A percentile compares a stretch with the other conserved stretches of the same genome.
phyloP scores from a whole-genome alignment of 2,113 vertebrate species.

The Pristiophorus japonicus region DNA sequence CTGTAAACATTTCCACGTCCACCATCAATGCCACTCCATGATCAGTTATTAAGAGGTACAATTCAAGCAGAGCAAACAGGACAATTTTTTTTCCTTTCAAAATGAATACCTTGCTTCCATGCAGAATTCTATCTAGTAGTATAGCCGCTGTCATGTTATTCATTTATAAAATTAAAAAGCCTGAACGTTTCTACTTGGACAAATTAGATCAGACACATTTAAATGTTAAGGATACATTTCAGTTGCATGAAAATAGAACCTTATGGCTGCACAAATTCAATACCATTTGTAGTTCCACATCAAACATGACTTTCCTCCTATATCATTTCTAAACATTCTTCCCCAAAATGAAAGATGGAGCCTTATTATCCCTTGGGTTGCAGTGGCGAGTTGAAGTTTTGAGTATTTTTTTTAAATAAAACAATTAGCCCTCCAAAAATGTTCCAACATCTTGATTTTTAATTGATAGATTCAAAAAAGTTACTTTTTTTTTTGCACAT shows the following conservation, averaged over 20 bases:
- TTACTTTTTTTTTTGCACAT: background rate
- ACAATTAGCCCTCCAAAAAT: slow-evolving; percentile 35
- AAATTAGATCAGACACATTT: slow-evolving; percentile 32
- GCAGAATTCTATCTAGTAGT: background rate
- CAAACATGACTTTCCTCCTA: slow-evolving; percentile 30
- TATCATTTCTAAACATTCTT: slow-evolving; percentile 11
- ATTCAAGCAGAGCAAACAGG: slow-evolving; percentile 23
- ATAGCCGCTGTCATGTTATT: slow-evolving; percentile 3
- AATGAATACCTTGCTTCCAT: slow-evolving; percentile 15
- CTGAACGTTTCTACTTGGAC: slow-evolving; percentile 33
- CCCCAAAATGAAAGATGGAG: slow-evolving; percentile 37
- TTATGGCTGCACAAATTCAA: slow-evolving; percentile 1
- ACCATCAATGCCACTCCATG: background rate
- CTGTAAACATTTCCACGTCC: background rate
- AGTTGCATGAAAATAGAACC: slow-evolving; percentile 13
- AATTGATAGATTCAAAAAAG: slow-evolving; percentile 3
- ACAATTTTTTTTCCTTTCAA: slow-evolving; percentile 8
- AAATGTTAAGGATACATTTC: slow-evolving; percentile 35
- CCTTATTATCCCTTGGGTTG: slow-evolving; percentile 60
- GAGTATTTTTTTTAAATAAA: slow-evolving; percentile 29
- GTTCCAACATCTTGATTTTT: slow-evolving; percentile 32
- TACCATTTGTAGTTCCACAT: slow-evolving; percentile 21
- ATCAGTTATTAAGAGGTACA: slow-evolving; percentile 24
- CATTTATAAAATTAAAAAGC: slow-evolving; percentile 32
- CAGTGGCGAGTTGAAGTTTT: slow-evolving; percentile 48